Percentiles rank a stretch among this genome's conserved stretches.
Conservation (phyloP, 2,797 vertebrate species). For the Phyllotis vaccarum region DNA sequence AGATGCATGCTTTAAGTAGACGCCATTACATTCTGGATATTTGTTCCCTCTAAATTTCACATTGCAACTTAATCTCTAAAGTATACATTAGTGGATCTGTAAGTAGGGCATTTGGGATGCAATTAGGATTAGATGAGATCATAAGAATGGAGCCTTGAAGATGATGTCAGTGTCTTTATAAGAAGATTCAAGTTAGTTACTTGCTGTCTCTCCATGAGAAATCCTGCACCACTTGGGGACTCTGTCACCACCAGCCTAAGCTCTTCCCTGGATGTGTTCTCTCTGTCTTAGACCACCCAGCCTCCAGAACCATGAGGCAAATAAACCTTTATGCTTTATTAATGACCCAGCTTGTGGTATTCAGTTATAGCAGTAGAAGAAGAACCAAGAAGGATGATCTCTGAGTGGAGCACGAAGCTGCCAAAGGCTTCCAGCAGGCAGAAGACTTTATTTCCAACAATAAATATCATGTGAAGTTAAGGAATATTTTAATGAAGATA, state of each 20-base stretch:
- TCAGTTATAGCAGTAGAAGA: not conserved
- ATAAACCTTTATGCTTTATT: conserved; percentile 4
- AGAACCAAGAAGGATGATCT: not conserved
- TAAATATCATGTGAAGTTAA: not conserved
- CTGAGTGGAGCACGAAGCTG: not conserved
- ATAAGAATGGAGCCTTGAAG: not conserved
- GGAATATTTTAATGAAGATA: not conserved
- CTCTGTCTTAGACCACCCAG: not conserved
- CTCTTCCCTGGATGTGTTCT: not conserved
- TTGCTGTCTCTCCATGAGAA: not conserved
- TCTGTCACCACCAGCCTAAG: not conserved
- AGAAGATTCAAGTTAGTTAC: not conserved
- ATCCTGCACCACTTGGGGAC: not conserved
- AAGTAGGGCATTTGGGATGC: not conserved
- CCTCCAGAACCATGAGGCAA: not conserved
- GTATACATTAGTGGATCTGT: not conserved
- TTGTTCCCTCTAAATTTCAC: not conserved
- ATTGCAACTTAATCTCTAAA: not conserved
- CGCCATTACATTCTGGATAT: not conserved
- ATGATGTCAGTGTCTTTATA: not conserved
- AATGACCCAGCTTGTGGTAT: not conserved
- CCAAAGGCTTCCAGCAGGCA: not conserved
- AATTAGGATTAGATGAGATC: not conserved
- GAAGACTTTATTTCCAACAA: conserved; percentile 2
- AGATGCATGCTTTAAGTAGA: not conserved